Evolutionary conservation across 1,140 invertebrate species (phyloP).

Genomic region (Aphelenchoides avenae): DNA sequence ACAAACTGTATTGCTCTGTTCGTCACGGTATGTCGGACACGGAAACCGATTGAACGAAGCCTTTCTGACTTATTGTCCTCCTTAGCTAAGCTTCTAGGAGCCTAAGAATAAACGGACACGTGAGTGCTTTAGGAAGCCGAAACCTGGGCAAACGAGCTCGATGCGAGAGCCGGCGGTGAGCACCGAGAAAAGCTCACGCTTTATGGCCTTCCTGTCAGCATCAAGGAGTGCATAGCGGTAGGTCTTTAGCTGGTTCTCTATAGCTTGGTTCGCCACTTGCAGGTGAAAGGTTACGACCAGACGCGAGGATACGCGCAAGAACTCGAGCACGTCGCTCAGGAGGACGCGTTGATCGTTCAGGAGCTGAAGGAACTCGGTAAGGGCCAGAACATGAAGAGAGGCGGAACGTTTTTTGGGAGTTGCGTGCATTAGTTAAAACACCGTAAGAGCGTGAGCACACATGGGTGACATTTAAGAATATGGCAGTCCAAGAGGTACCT

Average conservation of each 20-base stretch:
- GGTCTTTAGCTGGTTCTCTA: constrained; percentile 12
- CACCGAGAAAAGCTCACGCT: constrained; percentile 45
- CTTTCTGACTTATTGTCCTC: no score
- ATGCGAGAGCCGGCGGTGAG: constrained; percentile 29
- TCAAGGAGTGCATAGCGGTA: constrained; percentile 57
- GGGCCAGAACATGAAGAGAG: no score
- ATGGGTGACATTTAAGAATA: no score
- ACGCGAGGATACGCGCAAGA: constrained; percentile 58
- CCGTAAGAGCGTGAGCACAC: no score
- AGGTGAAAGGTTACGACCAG: constrained; percentile 59
- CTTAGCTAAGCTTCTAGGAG: no score
- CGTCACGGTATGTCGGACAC: constrained; percentile 4
- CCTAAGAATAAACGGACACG: no score
- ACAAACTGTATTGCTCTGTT: constrained; percentile 59
- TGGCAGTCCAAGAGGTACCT: no score
- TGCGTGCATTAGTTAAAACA: no score
- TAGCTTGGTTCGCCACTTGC: neutral
- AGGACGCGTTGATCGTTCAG: constrained; percentile 51
- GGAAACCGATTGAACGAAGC: no score
- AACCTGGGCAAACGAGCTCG: constrained; percentile 56
- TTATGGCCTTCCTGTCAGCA: constrained; percentile 59
- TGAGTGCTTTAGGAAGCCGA: constrained; percentile 49
- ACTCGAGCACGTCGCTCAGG: constrained; percentile 48
- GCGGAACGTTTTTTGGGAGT: no score
- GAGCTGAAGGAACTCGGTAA: constrained; percentile 15